Evolutionary conservation across 2,888 invertebrate species (phyloP), one percentile per base, ranked within the genome.

Genomic region (Abscondita cerata): DNA sequence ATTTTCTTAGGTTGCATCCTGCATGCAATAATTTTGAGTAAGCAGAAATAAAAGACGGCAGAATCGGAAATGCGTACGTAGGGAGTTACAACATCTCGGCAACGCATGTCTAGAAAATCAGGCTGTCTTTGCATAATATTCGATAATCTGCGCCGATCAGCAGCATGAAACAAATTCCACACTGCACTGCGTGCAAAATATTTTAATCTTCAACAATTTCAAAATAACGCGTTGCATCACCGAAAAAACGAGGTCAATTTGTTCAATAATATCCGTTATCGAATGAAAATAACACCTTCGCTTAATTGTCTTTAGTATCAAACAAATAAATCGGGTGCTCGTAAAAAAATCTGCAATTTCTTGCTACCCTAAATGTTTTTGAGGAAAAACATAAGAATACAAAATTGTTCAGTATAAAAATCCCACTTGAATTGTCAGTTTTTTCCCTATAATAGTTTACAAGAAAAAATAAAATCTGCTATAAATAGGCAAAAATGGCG

Each of bases 21-120:
- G 58, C 57, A 40, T 40, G 34, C 50, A 62, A 48, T 52, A 33
- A 46, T 34, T 38, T 31, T 38, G 48, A 34, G 16, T 64, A 64
- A 64, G 64, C 64, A 60, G 64, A 53, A 64, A 64, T 64, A 64
- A 53, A 64, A 64, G 64, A 60, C 63, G 59, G 55, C 63, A 51
- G n/a, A 53, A 53, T 64, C 64, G 64, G 64, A 66, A 66, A 68
- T 68, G 68, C 68, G 67, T 68, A 67, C 70, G 70, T 70, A 60
- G 64, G 31, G 60, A 63, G 61, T 70, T 68, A 64, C 68, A 70
- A 68, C 68, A 68, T 68, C 70, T 64, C 66, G 63, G 60, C 64
- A 66, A 70, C 68, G 70, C 68, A 70, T 67, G 69, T 69, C 67
- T 66, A 64, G 65, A 68, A 68, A 25, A 66, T 66, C 63, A 59